Base-by-base conservation (phyloP, 2,888 invertebrate genomes). In the Diogma glabrata region DNA sequence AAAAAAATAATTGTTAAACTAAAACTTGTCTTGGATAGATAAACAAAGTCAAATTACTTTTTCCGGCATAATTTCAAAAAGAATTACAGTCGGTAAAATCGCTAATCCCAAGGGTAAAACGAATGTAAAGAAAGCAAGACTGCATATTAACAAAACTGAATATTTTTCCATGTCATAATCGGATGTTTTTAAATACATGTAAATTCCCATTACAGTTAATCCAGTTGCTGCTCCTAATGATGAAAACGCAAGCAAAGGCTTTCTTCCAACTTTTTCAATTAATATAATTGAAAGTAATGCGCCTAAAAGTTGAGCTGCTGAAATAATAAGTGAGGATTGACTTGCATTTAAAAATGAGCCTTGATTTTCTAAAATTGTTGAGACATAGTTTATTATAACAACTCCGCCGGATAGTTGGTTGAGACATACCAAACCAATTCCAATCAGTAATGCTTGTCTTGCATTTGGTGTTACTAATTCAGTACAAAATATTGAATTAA, bases 301-400 rank as follows among this genome's bases (percentile, higher is more conserved):
- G 3, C 65, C 67, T 2, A 61, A 10, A 19, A 61, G 60, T 46
- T 64, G 63, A 2, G 60, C 58, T 0, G 50, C 48, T 1, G 63
- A 63, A 43, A 69, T 52, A 4, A 63, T 50, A 3, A 66, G 51
- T 3, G 62, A 60, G 3, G 60, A 59, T 19, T 55, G 28, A 24
- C 62, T 57, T 9, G 55, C 55, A 12, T 56, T 50, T 16, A 55
- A 56, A 22, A 38, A 55, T 52, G 26, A 58, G 53, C 4, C 51
- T 8, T 56, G 53, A 52, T 55, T 56, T 46, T 51, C 4, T 55
- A 66, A 53, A 54, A 64, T 58, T 8, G 54, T 60, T 1, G 60
- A 56, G 0, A 61, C 62, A 53, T 64, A 67, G 49, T 61, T 64
- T 0, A 67, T 50, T 43, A 69, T 61, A 3, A 63, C 58, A 40